Evolutionary conservation across 2,113 vertebrate genomes (phyloP).

Genomic region (Empidonax traillii): DNA sequence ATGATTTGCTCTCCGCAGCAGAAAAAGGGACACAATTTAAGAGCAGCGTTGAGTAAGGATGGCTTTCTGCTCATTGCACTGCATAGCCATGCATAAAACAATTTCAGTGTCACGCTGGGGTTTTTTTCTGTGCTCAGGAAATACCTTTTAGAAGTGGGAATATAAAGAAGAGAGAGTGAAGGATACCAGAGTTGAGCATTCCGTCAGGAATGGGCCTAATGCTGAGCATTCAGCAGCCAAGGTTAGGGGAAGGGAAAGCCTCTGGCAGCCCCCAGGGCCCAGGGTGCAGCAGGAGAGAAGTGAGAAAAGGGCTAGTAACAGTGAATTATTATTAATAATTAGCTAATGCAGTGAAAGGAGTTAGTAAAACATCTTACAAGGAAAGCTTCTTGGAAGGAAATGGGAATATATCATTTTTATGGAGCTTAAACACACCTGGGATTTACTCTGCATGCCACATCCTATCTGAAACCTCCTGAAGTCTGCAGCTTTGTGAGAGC

Average conservation of each 20-base stretch:
- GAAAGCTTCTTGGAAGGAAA: not conserved
- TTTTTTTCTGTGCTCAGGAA: not conserved
- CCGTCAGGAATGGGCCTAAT: not conserved
- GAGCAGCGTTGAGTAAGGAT: not conserved
- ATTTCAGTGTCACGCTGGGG: not conserved
- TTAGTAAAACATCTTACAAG: not conserved
- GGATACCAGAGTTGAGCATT: not conserved
- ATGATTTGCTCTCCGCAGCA: not conserved
- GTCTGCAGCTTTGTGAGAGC: not conserved
- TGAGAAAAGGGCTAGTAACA: not conserved
- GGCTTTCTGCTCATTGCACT: not conserved
- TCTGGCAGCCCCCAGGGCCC: not conserved
- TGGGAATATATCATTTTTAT: not conserved
- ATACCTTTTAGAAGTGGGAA: not conserved
- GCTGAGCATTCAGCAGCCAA: not conserved
- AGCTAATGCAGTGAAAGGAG: not conserved
- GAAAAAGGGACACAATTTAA: not conserved
- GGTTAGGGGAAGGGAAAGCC: not conserved
- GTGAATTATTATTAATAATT: no score
- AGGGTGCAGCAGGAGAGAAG: not conserved
- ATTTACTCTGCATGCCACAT: not conserved
- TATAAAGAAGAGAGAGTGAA: not conserved
- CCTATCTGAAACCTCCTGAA: not conserved
- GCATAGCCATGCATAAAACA: not conserved
- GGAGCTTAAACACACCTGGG: not conserved